These are phyloP conservation scores for Ictalurus punctatus DNA, from an alignment of 2,113 vertebrate species.

Conservation along the genomic window DNA sequence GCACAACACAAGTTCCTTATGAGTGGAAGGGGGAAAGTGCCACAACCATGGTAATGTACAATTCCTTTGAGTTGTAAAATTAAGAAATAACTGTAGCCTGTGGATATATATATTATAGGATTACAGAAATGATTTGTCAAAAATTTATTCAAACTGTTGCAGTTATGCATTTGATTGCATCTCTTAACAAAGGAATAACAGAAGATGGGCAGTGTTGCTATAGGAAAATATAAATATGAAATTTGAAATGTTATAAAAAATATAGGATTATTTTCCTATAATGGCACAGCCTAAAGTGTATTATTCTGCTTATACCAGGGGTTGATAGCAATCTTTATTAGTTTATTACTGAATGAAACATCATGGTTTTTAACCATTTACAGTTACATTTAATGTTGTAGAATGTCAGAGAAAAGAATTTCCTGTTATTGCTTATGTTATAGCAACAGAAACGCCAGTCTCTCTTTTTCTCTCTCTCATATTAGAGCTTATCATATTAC, in stretches of 20 bases:
- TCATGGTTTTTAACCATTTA: neutral
- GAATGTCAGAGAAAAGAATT: neutral
- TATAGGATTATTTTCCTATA: neutral
- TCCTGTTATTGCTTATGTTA: neutral
- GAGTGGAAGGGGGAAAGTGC: conserved; percentile 51
- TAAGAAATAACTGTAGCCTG: neutral
- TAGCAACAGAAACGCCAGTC: neutral
- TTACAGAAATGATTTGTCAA: neutral
- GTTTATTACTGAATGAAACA: neutral
- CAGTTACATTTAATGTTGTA: neutral
- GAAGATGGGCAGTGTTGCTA: neutral
- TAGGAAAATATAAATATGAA: neutral
- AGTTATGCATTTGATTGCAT: neutral
- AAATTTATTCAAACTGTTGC: neutral
- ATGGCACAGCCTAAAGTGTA: neutral
- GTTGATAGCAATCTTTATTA: neutral
- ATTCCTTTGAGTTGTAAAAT: conserved; percentile 14
- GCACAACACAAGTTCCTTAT: conserved; percentile 55
- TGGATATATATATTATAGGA: neutral
- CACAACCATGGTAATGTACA: conserved; percentile 70
- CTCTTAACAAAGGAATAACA: neutral
- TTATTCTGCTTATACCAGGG: neutral
- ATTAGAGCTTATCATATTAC: neutral
- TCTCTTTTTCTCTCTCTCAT: neutral
- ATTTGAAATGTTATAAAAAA: neutral